Evolutionary conservation across 2,888 invertebrate species (phyloP).

Genomic region (Drosophila anomalipes): DNA sequence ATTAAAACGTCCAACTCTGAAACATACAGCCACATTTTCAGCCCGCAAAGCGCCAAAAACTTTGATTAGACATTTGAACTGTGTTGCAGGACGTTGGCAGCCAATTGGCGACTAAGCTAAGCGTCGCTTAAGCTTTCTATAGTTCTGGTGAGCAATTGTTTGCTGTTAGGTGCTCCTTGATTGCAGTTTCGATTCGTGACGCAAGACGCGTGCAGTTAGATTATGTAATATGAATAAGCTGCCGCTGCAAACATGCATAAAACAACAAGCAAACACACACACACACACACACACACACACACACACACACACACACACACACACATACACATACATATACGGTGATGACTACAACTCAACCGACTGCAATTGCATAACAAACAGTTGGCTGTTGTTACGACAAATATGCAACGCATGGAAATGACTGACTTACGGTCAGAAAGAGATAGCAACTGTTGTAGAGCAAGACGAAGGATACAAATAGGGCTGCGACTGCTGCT

Average conservation of each 20-base stretch:
- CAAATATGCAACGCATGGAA: constrained; percentile 82
- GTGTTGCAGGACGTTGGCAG: constrained; percentile 51
- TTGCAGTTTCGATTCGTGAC: constrained; percentile 78
- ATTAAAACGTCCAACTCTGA: background rate
- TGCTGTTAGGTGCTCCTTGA: constrained; percentile 37
- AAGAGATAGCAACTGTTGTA: constrained; percentile 49
- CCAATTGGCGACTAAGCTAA: constrained; percentile 31
- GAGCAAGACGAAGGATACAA: constrained; percentile 15
- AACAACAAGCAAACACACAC: constrained; percentile 43
- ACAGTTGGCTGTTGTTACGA: constrained; percentile 81
- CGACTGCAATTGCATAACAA: constrained; percentile 81
- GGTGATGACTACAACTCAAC: constrained; percentile 54
- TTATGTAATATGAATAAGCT: constrained; percentile 80
- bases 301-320: constrained; percentile 8
- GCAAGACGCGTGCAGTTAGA: constrained; percentile 76
- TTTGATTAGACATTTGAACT: constrained; percentile 75
- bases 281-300: constrained; percentile 19
- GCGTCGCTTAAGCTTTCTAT: background rate
- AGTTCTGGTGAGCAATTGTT: constrained; percentile 24
- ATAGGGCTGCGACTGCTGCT: constrained; percentile 4
- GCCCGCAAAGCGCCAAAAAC: constrained; percentile 17
- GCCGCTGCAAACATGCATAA: constrained; percentile 49
- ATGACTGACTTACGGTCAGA: constrained; percentile 76
- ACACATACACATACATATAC: background rate
- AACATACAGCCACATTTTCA: background rate